phyloP scores from a whole-genome alignment of 2,113 vertebrate genomes.

The Rhipidura dahli region DNA sequence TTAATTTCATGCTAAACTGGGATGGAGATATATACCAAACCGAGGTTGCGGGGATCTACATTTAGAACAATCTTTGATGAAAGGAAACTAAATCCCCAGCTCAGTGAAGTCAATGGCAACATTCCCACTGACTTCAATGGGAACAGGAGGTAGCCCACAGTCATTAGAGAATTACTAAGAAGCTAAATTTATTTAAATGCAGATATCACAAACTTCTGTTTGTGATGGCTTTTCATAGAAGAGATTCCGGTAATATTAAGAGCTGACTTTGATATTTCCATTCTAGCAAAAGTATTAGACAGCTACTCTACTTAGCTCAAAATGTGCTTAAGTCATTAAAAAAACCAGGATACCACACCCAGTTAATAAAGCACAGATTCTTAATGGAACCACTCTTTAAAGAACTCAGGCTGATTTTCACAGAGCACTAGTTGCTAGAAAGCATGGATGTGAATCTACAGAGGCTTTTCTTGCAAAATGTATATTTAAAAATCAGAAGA shows the following conservation, averaged over 20 bases:
- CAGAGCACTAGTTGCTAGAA: not conserved
- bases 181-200: constrained; percentile 3
- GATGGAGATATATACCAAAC: not conserved
- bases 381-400: constrained; percentile 14
- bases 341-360: constrained; percentile 17
- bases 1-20: not conserved
- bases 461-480: not conserved
- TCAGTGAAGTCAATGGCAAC: not conserved
- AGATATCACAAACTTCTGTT: not conserved
- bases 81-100: not conserved
- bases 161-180: not conserved
- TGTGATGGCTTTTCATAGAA: not conserved
- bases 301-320: not conserved
- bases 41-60: not conserved
- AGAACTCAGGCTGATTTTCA: not conserved
- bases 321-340: constrained; percentile 35
- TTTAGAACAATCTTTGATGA: not conserved
- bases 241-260: not conserved
- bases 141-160: not conserved
- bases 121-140: not conserved
- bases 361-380: not conserved
- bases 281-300: constrained; percentile 5
- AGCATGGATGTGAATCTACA: not conserved
- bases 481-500: not conserved
- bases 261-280: constrained; percentile 30